A percentile compares a stretch with the other conserved stretches of the same genome.
Evolutionary conservation across 1,140 invertebrate species (phyloP).

Genomic region (Trichomalopsis sarcophagae): DNA sequence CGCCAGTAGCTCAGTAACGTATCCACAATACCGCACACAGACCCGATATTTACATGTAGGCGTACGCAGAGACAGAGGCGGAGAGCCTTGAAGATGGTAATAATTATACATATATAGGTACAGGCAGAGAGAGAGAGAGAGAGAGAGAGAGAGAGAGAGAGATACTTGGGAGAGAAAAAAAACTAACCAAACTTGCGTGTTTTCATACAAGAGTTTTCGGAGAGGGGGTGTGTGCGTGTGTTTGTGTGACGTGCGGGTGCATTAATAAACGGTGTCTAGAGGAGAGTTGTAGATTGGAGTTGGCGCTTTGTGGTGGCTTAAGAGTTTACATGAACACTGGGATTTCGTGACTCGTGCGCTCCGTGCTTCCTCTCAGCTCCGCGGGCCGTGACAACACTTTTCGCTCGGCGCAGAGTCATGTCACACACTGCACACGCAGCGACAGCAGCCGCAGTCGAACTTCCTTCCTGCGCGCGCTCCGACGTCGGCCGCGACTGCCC

Average conservation of each 20-base stretch:
- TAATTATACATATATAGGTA: neutral
- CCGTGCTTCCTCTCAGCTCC: neutral
- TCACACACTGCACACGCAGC: neutral
- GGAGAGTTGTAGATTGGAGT: neutral
- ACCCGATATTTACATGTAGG: too few relatives aligned
- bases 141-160: neutral
- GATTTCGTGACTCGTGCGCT: neutral
- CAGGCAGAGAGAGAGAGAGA: neutral
- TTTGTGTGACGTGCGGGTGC: neutral
- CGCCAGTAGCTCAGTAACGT: too few relatives aligned
- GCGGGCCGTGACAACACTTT: neutral
- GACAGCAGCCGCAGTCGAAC: neutral
- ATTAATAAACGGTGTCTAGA: neutral
- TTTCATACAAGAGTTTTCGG: neutral
- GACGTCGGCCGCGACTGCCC: too few relatives aligned
- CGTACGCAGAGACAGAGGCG: too few relatives aligned
- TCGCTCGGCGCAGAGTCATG: neutral
- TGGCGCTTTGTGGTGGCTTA: neutral
- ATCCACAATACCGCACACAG: too few relatives aligned
- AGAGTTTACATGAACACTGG: neutral
- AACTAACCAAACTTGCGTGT: conserved; percentile 32
- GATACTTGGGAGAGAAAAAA: neutral
- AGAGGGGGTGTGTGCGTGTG: neutral
- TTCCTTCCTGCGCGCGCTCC: neutral
- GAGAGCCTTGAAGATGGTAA: neutral